A percentile compares a stretch with the other conserved stretches of the same genome.
phyloP scores from a whole-genome alignment of 2,888 invertebrate species.

The Stegophylla sp. region DNA sequence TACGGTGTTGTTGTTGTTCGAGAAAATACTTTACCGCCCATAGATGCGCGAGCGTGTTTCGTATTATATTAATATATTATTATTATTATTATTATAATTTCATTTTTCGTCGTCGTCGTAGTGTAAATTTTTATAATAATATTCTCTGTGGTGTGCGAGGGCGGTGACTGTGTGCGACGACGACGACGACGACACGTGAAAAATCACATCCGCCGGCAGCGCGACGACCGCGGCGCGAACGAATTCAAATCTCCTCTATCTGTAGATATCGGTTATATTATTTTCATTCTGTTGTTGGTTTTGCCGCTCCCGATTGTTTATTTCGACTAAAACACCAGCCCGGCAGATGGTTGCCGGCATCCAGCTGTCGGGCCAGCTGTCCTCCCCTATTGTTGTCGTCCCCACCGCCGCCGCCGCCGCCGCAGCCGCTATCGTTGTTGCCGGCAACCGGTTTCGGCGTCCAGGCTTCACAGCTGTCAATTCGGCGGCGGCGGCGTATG shows the following conservation, averaged over 20 bases:
- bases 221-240: too few relatives aligned
- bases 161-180: too few relatives aligned
- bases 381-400: constrained; percentile 52
- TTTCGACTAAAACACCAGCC: not conserved
- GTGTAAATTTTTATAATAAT: too few relatives aligned
- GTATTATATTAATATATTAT: too few relatives aligned
- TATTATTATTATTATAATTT: not conserved
- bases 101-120: too few relatives aligned
- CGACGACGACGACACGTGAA: not conserved
- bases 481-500: not conserved
- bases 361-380: constrained; percentile 58
- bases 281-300: not conserved
- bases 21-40: too few relatives aligned
- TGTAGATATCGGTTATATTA: not conserved
- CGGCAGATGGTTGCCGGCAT: constrained; percentile 56
- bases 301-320: not conserved
- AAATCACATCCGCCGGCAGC: not conserved
- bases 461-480: constrained; percentile 42
- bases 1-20: too few relatives aligned
- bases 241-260: not conserved
- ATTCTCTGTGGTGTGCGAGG: not conserved
- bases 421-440: too few relatives aligned
- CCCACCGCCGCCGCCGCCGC: constrained; percentile 4
- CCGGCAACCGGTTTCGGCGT: constrained; percentile 45
- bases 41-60: too few relatives aligned